Base-by-base conservation (phyloP, 2,113 vertebrate genomes). In the Apteryx owenii region DNA sequence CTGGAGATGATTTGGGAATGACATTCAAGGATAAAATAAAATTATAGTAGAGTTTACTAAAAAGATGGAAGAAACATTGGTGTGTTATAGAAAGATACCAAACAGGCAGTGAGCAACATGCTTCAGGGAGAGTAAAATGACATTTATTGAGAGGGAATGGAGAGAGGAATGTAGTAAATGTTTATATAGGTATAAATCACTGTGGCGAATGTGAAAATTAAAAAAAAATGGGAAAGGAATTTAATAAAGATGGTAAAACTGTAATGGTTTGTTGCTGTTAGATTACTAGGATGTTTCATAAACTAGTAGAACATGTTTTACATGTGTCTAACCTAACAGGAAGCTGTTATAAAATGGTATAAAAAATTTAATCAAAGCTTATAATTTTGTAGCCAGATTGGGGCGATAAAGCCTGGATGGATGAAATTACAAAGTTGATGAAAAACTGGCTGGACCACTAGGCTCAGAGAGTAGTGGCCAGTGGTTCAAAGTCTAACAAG, bases 111-210 rank as follows among this genome's bases (percentile, higher is more conserved):
- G 22, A 72, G 23, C 81, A 88, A 79, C 73, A 17, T 6, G 12
- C 31, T 90, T 85, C 6, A 73, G 53, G 36, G 40, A 83, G n/a
- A 89, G n/a, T 5, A 81, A 81, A 93, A 75, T 79, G 4, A 19
- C 22, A 15, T 18, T 85, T 76, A 72, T 10, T 56, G 53, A 91
- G 71, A 95, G 26, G 40, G 85, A 85, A 76, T 82, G 54, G 72
- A 29, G 53, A 82, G 36, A 28, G 36, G 25, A 88, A 50, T 9
- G 6, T 23, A 68, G 4, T 69, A 82, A 87, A 80, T 61, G 13
- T 33, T 88, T 73, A 21, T 25, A 9, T 69, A 70, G 72, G 29
- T 85, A 42, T 60, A 85, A 88, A 69, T 90, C 9, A 19, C 20
- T 71, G 12, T 53, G 6, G 60, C 26, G 64, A 31, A 42, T 51